Percentiles rank a stretch among this genome's conserved stretches.
phyloP scores from a whole-genome alignment of 2,888 invertebrate genomes.

The Masnerella sp. region DNA sequence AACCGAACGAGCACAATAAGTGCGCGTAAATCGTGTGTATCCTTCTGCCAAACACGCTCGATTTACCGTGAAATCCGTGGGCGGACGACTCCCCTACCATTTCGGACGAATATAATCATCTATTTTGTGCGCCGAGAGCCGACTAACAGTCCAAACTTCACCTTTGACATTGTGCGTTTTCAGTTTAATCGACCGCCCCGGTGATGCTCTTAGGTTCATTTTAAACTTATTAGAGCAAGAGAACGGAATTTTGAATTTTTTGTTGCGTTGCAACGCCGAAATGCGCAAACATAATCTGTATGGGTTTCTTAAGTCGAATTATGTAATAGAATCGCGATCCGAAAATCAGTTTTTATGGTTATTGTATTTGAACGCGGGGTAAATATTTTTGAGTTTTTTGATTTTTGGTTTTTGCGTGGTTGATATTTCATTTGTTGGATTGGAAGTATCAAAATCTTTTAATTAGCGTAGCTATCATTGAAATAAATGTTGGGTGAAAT shows the following conservation, averaged over 20 bases:
- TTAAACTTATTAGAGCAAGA: slow-evolving; percentile 47
- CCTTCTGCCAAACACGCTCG: slow-evolving; percentile 61
- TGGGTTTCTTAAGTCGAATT: not conserved
- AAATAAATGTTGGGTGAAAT: no score
- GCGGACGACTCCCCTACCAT: slow-evolving; percentile 59
- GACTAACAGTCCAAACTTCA: slow-evolving; percentile 47
- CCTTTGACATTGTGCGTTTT: slow-evolving; percentile 57
- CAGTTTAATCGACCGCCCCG: slow-evolving; percentile 28
- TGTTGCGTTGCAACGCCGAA: slow-evolving; percentile 2
- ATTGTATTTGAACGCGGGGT: no score
- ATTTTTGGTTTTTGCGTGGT: no score
- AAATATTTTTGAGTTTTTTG: no score
- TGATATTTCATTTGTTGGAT: no score
- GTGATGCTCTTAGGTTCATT: slow-evolving; percentile 25
- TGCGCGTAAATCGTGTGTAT: slow-evolving; percentile 58
- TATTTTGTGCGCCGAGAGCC: slow-evolving; percentile 55
- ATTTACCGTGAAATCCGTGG: slow-evolving; percentile 64
- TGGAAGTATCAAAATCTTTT: no score
- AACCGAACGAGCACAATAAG: slow-evolving; percentile 64
- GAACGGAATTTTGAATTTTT: slow-evolving; percentile 22
- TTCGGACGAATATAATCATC: slow-evolving; percentile 56
- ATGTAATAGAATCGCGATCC: no score
- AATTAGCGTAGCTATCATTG: no score
- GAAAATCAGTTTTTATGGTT: no score
- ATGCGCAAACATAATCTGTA: slow-evolving; percentile 6